Base-by-base conservation (phyloP, 2,113 vertebrate genomes). In the Eulemur rufifrons region DNA sequence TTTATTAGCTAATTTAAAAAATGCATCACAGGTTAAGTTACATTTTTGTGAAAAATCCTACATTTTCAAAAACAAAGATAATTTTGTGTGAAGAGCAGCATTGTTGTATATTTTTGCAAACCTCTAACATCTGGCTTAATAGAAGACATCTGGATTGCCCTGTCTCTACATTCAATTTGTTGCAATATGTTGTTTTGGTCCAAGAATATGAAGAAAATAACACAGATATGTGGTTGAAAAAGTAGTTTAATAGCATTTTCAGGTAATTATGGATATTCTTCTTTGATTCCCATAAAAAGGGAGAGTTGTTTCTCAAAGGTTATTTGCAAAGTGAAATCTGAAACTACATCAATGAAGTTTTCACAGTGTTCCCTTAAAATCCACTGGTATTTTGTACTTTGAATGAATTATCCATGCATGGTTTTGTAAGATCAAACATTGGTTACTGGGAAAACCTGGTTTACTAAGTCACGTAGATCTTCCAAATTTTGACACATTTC, bases 181-280 rank as follows among this genome's bases (percentile, higher is more conserved):
- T 85, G 39, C 5, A 92, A 27, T 80, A 89, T 17, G 12, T 39
- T 89, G 37, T 64, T 93, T 86, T 76, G 12, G 34, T 92, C 54
- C 32, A 86, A 97, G 64, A 97, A 94, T 73, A 94, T 50, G 17
- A 95, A 95, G 84, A 95, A 89, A 95, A 84, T 42, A 89, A 27
- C 45, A 69, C 39, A 87, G 73, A 37, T 66, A 77, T 21, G 1
- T 42, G 68, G 27, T 52, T 86, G 8, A 85, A 86, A 94, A 59
- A 47, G 4, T 88, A 95, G 63, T 81, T 94, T 63, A 91, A 66
- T 37, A 50, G 45, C 45, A 77, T 92, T 94, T 80, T 85, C 69
- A 77, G 13, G 9, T 83, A 78, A 89, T 1, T 89, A 12, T 27
- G 12, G 32, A 77, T 56, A 85, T 52, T 93, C 8, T 94, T 82